Conservation (phyloP, 2,797 vertebrate genomes). For the Toxotes lorentzi region DNA sequence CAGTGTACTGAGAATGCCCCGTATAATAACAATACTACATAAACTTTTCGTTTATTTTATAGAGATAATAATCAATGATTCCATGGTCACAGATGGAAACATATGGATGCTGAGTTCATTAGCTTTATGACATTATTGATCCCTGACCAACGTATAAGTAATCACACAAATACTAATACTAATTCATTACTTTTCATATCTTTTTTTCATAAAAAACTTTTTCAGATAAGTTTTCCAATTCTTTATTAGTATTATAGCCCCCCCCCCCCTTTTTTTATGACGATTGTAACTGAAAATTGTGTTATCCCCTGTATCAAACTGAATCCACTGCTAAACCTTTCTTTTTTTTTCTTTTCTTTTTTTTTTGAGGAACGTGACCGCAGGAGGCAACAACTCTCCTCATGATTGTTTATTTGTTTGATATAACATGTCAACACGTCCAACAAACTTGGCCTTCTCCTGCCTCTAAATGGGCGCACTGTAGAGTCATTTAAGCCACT, state of each 20-base stretch:
- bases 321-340: no score
- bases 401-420: conserved; percentile 85
- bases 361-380: conserved; percentile 63
- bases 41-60: neutral
- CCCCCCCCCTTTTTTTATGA: neutral
- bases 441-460: conserved; percentile 82
- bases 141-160: neutral
- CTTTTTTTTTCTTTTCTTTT: neutral
- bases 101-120: neutral
- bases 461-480: conserved; percentile 81
- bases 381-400: conserved; percentile 74
- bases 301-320: no score
- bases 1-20: neutral
- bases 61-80: neutral
- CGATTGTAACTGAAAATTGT: no score
- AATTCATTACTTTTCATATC: no score
- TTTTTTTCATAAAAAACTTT: no score
- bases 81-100: neutral
- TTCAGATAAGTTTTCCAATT: no score
- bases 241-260: no score
- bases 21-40: neutral
- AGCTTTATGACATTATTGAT: neutral
- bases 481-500: conserved; percentile 80
- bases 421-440: conserved; percentile 81
- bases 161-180: no score